These are phyloP conservation scores for Chrysolina americana DNA, from an alignment of 2,888 invertebrate species.

Conservation along the genomic window DNA sequence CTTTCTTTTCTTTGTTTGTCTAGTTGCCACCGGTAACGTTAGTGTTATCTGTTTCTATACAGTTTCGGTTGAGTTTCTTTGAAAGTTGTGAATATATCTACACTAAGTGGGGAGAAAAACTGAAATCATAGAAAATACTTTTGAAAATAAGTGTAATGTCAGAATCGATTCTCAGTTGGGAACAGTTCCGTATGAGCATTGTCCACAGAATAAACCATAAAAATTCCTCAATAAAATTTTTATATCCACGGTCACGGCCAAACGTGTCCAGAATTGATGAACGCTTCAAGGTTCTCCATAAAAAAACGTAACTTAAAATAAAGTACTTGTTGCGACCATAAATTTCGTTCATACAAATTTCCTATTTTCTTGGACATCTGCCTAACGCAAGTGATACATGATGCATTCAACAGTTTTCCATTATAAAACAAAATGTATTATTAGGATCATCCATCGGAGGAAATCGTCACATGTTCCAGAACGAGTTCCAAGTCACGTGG, in stretches of 20 bases:
- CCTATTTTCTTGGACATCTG: background rate
- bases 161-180: no score
- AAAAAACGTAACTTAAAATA: background rate
- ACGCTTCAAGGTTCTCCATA: conserved; percentile 1
- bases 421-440: conserved; percentile 31
- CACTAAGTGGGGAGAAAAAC: no score
- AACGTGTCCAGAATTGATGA: conserved; percentile 8
- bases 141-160: no score
- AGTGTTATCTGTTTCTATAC: no score
- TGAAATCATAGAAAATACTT: no score
- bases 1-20: no score
- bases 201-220: background rate
- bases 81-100: no score
- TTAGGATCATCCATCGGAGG: conserved; percentile 22
- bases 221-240: background rate
- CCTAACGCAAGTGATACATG: conserved; percentile 7
- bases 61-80: no score
- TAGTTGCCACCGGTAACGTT: no score
- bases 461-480: conserved; percentile 54
- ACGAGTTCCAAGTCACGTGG: conserved; percentile 56
- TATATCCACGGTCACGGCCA: conserved; percentile 5
- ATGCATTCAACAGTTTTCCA: conserved; percentile 30
- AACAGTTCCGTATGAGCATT: background rate
- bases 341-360: background rate
- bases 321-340: background rate